A percentile compares a stretch with the other conserved stretches of the same genome.
phyloP scores from a whole-genome alignment of 2,797 vertebrate genomes.

The Babyrousa celebensis region DNA sequence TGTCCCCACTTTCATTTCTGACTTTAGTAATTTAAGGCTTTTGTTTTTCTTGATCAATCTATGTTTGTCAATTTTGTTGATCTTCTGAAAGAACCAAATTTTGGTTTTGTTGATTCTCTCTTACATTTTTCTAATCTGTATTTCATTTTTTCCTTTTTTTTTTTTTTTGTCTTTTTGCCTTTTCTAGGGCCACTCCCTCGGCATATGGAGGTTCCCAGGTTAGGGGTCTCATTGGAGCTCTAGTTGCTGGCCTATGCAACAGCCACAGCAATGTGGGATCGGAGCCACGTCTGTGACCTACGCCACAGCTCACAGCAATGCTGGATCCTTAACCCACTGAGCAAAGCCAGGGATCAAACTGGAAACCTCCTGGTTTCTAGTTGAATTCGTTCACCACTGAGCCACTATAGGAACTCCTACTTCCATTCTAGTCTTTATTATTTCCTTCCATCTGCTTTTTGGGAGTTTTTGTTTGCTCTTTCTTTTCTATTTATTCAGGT shows the following conservation, averaged over 20 bases:
- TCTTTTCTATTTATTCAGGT: conserved; percentile 2
- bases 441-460: conserved; percentile 1
- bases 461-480: not conserved
- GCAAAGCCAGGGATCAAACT: too few species aligned
- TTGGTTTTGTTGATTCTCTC: not conserved
- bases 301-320: too few species aligned
- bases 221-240: too few species aligned
- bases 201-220: too few species aligned
- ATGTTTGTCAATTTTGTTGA: not conserved
- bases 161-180: too few species aligned
- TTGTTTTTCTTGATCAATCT: not conserved
- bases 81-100: not conserved
- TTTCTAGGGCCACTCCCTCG: too few species aligned
- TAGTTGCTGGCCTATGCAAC: too few species aligned
- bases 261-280: too few species aligned
- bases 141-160: not conserved
- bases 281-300: too few species aligned
- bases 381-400: too few species aligned
- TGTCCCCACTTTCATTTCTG: not conserved
- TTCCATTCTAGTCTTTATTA: not conserved
- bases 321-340: too few species aligned
- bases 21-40: not conserved
- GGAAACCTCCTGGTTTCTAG: too few species aligned
- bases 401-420: not conserved
- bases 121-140: not conserved